Base-by-base conservation (phyloP, 1,140 invertebrate species). In the Aphis gossypii region DNA sequence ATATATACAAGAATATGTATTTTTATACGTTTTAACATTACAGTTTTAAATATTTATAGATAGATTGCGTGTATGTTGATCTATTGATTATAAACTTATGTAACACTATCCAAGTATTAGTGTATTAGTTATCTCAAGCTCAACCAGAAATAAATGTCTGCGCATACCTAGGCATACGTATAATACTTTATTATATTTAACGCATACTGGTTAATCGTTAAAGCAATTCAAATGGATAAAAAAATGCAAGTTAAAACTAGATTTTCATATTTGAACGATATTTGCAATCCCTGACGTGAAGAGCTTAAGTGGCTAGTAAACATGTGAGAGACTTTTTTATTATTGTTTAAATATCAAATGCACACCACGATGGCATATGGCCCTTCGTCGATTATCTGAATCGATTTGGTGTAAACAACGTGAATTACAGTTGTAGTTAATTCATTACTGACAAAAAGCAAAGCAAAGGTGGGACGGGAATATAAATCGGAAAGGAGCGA, bases 361-460 rank as follows among this genome's bases (percentile, higher is more conserved):
- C 56, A 82, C 46, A 21, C 23, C 60, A 46, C 60, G 48, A 35
- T 20, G 21, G 68, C 68, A 92, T 46, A 92, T 83, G 68, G 41
- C 90, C 56, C 11, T 76, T 46, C 30, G 20, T 83, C 68, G 46
- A 44, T 48, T 92, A n/a, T 83, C 68, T 9, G 51, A 68, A 82
- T 92, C 90, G 41, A 92, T 92, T 92, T 38, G n/a, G 44, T 46
- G 68, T 83, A 82, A 82, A 68, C 44, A 82, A 76, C 60, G n/a
- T 51, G n/a, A 92, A 92, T 92, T 83, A 83, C 68, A 82, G 30
- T 76, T 92, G 68, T 92, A 92, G 41, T 92, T 46, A 92, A 92
- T 92, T 92, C 90, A 92, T 92, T 92, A 92, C 90, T 48, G 44
- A 38, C 90, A 68, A 68, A 92, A 44, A 25, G 90, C 68, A 83